These are phyloP conservation scores for Eulimnadia texana DNA, from an alignment of 1,140 invertebrate genomes.

Conservation along the genomic window DNA sequence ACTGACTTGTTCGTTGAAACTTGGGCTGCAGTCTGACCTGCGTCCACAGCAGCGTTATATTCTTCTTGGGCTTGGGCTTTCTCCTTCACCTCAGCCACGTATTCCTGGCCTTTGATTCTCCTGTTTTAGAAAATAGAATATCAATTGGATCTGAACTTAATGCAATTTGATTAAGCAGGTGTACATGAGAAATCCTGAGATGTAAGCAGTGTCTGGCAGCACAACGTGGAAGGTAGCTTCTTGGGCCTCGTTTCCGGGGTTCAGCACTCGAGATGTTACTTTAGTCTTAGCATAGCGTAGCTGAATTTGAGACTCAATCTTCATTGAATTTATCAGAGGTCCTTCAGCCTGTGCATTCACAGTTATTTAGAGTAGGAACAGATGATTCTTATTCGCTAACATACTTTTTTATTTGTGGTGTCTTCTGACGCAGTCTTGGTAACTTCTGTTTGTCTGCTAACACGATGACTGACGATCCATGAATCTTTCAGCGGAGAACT, in stretches of 20 bases:
- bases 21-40: constrained; percentile 43
- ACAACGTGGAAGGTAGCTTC: constrained; percentile 38
- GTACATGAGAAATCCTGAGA: constrained; percentile 46
- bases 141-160: too few relatives aligned
- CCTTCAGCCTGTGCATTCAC: background rate
- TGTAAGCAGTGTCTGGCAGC: constrained; percentile 46
- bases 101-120: constrained; percentile 36
- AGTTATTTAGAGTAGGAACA: background rate
- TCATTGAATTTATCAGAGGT: constrained; percentile 33
- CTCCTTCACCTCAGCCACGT: constrained; percentile 39
- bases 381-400: background rate
- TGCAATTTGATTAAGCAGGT: constrained; percentile 12
- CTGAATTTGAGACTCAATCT: constrained; percentile 37
- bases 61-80: constrained; percentile 47
- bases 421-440: background rate
- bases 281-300: constrained; percentile 43
- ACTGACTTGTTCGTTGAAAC: constrained; percentile 14
- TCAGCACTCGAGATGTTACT: constrained; percentile 40
- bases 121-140: constrained; percentile 21
- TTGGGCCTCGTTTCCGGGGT: constrained; percentile 36
- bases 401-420: background rate
- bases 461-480: background rate
- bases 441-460: background rate
- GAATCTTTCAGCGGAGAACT: background rate
- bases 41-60: constrained; percentile 41